Percentiles rank a stretch among this genome's conserved stretches.
Conservation (phyloP, 2,888 invertebrate species). For the Drosophila peninsularis region DNA sequence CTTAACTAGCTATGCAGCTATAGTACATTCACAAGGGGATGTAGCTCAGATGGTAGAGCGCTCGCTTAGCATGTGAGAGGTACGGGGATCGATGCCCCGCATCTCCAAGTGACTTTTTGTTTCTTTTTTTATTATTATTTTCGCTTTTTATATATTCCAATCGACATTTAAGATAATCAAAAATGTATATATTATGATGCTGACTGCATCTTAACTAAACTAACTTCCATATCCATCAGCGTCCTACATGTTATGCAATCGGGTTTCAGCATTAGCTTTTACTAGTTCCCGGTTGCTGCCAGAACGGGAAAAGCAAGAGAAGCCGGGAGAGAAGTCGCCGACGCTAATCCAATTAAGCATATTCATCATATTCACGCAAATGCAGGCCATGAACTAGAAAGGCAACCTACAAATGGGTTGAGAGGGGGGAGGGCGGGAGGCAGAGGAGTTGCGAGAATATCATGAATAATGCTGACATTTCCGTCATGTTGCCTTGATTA, state of each 20-base stretch:
- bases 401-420: conserved; percentile 22
- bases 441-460: conserved; percentile 13
- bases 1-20: conserved; percentile 6
- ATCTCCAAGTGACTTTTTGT: conserved; percentile 71
- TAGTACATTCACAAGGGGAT: conserved; percentile 52
- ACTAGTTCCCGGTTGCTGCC: conserved; percentile 45
- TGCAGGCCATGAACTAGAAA: conserved; percentile 76
- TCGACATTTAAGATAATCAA: conserved; percentile 19
- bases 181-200: conserved; percentile 37
- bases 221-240: conserved; percentile 41
- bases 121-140: background rate
- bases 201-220: conserved; percentile 31
- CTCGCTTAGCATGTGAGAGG: conserved; percentile 85
- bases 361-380: conserved; percentile 72
- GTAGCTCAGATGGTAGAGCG: conserved; percentile 85
- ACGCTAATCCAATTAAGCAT: conserved; percentile 74
- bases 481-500: conserved; percentile 72
- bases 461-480: conserved; percentile 56
- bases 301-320: conserved; percentile 35
- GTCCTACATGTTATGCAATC: conserved; percentile 60
- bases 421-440: background rate
- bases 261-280: conserved; percentile 33
- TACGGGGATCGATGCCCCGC: conserved; percentile 85
- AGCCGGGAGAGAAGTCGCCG: conserved; percentile 41
- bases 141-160: background rate